These are phyloP conservation scores for Calidris pugnax DNA, from an alignment of 2,113 vertebrate species.

Conservation along the genomic window DNA sequence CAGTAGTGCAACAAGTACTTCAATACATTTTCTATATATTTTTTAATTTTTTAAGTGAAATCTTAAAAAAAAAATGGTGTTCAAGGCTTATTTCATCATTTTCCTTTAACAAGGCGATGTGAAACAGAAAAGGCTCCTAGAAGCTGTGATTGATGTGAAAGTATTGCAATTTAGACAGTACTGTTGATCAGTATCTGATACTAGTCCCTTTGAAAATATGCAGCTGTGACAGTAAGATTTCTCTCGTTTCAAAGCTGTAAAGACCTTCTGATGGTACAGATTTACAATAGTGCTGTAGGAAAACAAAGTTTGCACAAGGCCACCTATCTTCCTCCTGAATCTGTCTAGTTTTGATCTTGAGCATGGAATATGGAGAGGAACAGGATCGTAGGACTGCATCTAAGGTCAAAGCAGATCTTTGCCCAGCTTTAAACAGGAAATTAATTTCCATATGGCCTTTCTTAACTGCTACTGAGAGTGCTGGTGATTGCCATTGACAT, in stretches of 20 bases:
- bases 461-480: fast-evolving
- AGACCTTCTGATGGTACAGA: not conserved
- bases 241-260: not conserved
- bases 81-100: not conserved
- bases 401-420: not conserved
- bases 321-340: not conserved
- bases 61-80: not conserved
- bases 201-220: not conserved
- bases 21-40: not conserved
- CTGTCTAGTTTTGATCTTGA: not conserved
- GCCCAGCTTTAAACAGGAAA: not conserved
- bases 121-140: not conserved
- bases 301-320: not conserved
- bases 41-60: not conserved
- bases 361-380: not conserved
- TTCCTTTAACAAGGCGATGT: not conserved
- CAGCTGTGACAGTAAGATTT: not conserved
- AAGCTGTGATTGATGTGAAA: not conserved
- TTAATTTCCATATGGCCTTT: not conserved
- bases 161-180: not conserved
- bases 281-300: not conserved
- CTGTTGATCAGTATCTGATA: not conserved
- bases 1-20: not conserved
- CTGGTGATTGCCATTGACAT: not conserved
- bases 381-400: not conserved